Evolutionary conservation across 1,140 invertebrate genomes (phyloP).

Genomic region (Ostrea denselamellosa): DNA sequence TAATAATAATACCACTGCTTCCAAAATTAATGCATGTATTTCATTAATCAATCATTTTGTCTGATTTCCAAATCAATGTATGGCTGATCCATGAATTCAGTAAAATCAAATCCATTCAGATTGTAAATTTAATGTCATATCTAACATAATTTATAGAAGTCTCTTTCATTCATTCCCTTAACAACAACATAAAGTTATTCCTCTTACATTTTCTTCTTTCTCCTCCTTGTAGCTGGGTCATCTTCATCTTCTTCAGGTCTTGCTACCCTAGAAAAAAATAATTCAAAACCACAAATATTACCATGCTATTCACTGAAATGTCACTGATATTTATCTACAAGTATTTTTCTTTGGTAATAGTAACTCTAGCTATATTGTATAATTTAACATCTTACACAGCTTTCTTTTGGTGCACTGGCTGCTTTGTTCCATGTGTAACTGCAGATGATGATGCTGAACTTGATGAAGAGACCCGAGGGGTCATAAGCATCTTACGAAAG

Average conservation of each 20-base stretch:
- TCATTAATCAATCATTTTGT: too few species aligned
- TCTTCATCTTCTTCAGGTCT: conserved; percentile 71
- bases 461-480: conserved; percentile 83
- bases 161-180: too few species aligned
- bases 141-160: background rate
- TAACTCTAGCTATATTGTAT: too few species aligned
- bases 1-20: too few species aligned
- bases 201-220: conserved; percentile 80
- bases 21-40: too few species aligned
- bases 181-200: background rate
- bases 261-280: conserved; percentile 28
- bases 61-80: too few species aligned
- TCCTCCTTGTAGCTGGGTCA: conserved; percentile 77
- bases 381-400: background rate
- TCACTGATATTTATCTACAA: too few species aligned
- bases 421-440: background rate
- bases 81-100: too few species aligned
- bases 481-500: conserved; percentile 97
- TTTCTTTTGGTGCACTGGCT: background rate
- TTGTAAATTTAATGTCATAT: too few species aligned
- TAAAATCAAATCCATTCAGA: too few species aligned
- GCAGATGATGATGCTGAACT: conserved; percentile 38
- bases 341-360: too few species aligned
- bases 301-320: background rate
- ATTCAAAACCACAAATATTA: background rate